Base-by-base conservation (phyloP, 2,113 vertebrate species). In the Periophthalmodon schlosseri region DNA sequence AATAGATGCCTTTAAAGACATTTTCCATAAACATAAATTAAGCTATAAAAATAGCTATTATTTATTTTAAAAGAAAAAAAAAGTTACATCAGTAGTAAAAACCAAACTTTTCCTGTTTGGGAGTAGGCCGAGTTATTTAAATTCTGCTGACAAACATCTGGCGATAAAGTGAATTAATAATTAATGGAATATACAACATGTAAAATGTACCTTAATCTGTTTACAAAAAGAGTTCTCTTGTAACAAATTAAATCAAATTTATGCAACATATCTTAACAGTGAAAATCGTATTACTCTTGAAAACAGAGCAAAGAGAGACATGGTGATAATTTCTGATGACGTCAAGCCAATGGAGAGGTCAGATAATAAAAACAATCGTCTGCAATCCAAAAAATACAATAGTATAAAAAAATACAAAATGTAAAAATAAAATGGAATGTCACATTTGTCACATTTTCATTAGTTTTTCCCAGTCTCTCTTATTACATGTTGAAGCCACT, bases 401-500 rank as follows among this genome's bases (percentile, higher is more conserved):
- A 50, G 16, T 56, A 56, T 21, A 16, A 20, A 4, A 64, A 64
- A 57, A 70, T 86, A 76, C 76, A 57, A 68, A 34, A 56, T 69
- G 54, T 56, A 57, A 72, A 36, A 72, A 36, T 36, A 33, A 60
- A 23, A 50, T 71, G 33, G 44, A 70, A 73, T 52, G 57, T 72
- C 72, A 44, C 39, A 23, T 72, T 39, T 21, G 18, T 12, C 13
- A 72, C 57, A 57, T 58, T 79, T 63, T 90, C 58, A 80, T 52
- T 72, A 64, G 77, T 70, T 73, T 79, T 76, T 86, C 33, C 54
- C 75, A 77, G 69, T 71, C 66, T 95, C 39, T 93, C 95, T 90
- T 92, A 60, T 94, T 92, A 96, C 95, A 86, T 95, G 93, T 88
- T 96, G 94, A 33, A 97, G 93, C 94, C 95, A 95, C 89, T 97